These are phyloP conservation scores for Hydrozoanthus gracilis DNA, from an alignment of 92 coral and sea anemone species.

Conservation along the genomic window DNA sequence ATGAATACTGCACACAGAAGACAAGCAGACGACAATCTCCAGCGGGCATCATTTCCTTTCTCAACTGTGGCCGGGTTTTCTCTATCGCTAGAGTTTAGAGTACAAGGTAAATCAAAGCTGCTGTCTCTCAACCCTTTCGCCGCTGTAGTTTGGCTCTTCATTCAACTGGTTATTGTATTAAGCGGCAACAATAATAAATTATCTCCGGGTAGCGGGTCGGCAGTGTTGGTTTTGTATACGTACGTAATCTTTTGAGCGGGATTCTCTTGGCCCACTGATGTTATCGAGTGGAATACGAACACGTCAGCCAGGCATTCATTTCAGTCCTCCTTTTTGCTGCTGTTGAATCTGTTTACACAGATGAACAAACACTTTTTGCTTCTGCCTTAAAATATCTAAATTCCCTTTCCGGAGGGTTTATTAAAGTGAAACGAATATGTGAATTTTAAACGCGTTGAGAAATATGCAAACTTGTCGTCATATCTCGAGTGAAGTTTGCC, in stretches of 20 bases:
- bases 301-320: conserved; percentile 31
- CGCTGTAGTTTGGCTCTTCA: conserved; percentile 13
- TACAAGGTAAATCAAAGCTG: conserved; percentile 31
- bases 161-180: not conserved
- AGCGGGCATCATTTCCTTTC: conserved; percentile 58
- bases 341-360: conserved; percentile 54
- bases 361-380: conserved; percentile 49
- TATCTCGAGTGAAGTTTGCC: not conserved
- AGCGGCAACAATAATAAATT: not conserved
- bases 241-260: not conserved
- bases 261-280: not conserved
- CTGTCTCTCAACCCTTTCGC: conserved; percentile 1
- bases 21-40: conserved; percentile 63
- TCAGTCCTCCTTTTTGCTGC: not conserved
- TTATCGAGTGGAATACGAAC: conserved; percentile 24
- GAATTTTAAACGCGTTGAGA: not conserved
- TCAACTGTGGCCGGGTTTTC: conserved; percentile 38
- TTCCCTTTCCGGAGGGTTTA: conserved; percentile 12
- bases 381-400: conserved; percentile 2
- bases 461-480: not conserved
- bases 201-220: not conserved
- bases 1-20: conserved; percentile 77
- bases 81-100: conserved; percentile 2
- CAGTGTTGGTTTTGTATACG: too few species aligned
- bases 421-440: conserved; percentile 8